Evolutionary conservation across 2,797 vertebrate species (phyloP).

Genomic region (Anas capensis): DNA sequence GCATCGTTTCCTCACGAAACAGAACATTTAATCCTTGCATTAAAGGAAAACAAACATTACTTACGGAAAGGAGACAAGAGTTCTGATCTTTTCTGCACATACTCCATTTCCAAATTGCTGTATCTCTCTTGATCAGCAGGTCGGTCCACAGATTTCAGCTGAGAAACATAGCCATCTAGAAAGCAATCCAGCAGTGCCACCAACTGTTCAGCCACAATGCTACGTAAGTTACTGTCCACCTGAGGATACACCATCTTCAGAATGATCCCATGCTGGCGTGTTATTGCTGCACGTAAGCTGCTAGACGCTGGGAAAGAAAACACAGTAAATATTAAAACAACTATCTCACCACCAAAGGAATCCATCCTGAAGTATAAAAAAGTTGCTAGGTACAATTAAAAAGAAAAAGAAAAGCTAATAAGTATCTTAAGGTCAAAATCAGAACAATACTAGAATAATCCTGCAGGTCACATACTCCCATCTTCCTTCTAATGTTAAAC

Average conservation of each 20-base stretch:
- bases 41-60: slow-evolving; percentile 51
- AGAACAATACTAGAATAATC: not conserved
- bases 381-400: fast-evolving
- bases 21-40: fast-evolving
- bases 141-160: slow-evolving; percentile 89
- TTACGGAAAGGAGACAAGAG: slow-evolving; percentile 89
- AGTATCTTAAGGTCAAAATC: not conserved
- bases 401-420: not conserved
- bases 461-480: not conserved
- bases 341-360: not conserved
- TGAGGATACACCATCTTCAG: slow-evolving; percentile 90
- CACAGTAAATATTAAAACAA: not conserved
- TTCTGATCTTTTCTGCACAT: slow-evolving; percentile 88
- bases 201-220: slow-evolving; percentile 89
- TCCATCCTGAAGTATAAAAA: fast-evolving
- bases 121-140: slow-evolving; percentile 88
- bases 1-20: fast-evolving
- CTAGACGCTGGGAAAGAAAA: slow-evolving; percentile 83
- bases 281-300: slow-evolving; percentile 81
- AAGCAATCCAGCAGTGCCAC: slow-evolving; percentile 90
- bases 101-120: slow-evolving; percentile 89
- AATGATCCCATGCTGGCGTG: slow-evolving; percentile 87
- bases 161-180: slow-evolving; percentile 88
- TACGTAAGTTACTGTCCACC: slow-evolving; percentile 88
- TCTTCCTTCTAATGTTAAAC: not conserved